Evolutionary conservation across 2,888 invertebrate genomes (phyloP).

Genomic region (Stegana nigrithorax): DNA sequence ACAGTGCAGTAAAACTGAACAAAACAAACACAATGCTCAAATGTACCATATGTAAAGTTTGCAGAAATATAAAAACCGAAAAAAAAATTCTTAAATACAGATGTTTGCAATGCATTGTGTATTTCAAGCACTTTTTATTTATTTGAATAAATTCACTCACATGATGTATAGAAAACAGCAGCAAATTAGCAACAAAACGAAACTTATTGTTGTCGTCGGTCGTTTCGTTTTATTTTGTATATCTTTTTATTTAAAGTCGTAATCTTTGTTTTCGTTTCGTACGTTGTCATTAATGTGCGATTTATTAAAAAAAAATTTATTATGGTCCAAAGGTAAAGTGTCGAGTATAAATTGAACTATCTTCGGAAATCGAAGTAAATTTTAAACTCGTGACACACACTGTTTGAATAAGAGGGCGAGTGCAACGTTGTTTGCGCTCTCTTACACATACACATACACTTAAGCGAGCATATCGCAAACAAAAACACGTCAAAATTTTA

Average conservation of each 20-base stretch:
- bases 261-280: not conserved
- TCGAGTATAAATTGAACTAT: not conserved
- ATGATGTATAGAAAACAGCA: not conserved
- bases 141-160: slow-evolving; percentile 10
- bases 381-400: slow-evolving; percentile 12
- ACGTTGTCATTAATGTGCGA: not conserved
- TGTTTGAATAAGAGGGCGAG: not conserved
- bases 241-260: not conserved
- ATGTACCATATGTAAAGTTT: not conserved
- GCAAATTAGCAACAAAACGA: not conserved
- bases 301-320: not conserved
- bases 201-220: not conserved
- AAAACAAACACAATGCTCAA: not conserved
- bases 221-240: not conserved
- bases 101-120: too few species aligned
- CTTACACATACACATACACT: slow-evolving; percentile 10
- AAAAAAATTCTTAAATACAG: too few species aligned
- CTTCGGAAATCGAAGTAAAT: not conserved
- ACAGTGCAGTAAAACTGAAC: too few species aligned
- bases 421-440: not conserved
- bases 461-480: not conserved
- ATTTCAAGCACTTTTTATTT: too few species aligned
- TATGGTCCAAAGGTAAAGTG: not conserved
- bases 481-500: not conserved
- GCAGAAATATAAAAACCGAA: not conserved